These are phyloP conservation scores for Scyliorhinus canicula DNA, from an alignment of 2,797 vertebrate species.

Conservation along the genomic window DNA sequence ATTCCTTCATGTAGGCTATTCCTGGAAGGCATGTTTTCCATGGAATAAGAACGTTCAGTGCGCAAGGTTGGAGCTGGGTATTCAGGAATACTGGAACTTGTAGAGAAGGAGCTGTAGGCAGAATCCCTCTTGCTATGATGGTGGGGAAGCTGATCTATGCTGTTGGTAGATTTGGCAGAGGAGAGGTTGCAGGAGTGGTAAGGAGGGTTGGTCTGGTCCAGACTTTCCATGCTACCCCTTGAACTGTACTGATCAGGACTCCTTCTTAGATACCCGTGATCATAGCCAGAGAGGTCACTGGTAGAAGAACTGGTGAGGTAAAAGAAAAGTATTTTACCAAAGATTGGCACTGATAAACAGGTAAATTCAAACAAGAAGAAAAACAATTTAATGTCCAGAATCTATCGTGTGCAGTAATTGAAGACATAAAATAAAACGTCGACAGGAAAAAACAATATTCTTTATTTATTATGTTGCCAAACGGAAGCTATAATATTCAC, in stretches of 20 bases:
- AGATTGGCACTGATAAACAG: background rate
- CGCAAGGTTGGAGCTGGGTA: constrained; percentile 59
- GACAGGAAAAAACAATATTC: background rate
- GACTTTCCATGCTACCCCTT: constrained; percentile 89
- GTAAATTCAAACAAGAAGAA: background rate
- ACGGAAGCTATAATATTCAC: background rate
- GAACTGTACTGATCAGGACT: constrained; percentile 93
- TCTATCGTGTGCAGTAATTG: background rate
- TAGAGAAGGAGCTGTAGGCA: constrained; percentile 91
- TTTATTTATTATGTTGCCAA: background rate
- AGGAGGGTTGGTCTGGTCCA: constrained; percentile 68
- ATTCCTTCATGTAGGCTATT: constrained; percentile 61
- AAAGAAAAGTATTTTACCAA: background rate
- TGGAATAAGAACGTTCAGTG: constrained; percentile 71
- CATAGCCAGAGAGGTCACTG: constrained; percentile 76
- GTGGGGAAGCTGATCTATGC: constrained; percentile 78
- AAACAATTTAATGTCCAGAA: background rate
- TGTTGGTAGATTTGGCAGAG: constrained; percentile 81
- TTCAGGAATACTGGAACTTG: constrained; percentile 85
- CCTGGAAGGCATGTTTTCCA: constrained; percentile 59
- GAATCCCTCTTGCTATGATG: constrained; percentile 93
- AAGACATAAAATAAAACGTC: constrained; percentile 39
- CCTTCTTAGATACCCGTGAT: constrained; percentile 76
- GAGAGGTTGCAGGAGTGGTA: constrained; percentile 82
- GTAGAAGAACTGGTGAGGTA: constrained; percentile 69